A percentile compares a stretch with the other conserved stretches of the same genome.
Evolutionary conservation across 2,797 vertebrate species (phyloP).

Genomic region (Melanotaenia maccullochi): DNA sequence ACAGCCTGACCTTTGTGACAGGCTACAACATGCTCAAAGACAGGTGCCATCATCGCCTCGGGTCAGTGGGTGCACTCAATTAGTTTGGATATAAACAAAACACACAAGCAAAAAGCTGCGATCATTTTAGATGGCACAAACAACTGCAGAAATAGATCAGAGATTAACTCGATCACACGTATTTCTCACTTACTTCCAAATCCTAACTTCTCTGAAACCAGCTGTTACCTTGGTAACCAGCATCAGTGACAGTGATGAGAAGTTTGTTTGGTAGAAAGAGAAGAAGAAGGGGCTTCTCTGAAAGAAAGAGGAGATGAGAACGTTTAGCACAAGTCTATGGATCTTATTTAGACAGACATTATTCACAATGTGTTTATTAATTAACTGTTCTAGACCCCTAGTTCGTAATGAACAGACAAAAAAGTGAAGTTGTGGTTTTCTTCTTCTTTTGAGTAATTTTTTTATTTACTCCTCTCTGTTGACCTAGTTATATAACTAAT

Average conservation of each 20-base stretch:
- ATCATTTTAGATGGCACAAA: slow-evolving; percentile 14
- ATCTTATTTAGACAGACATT: neutral
- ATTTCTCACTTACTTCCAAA: slow-evolving; percentile 65
- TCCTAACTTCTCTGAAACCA: slow-evolving; percentile 57
- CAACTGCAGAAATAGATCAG: slow-evolving; percentile 7
- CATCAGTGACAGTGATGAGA: slow-evolving; percentile 53
- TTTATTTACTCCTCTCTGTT: neutral
- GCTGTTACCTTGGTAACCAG: slow-evolving; percentile 75
- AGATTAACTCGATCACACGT: slow-evolving; percentile 33
- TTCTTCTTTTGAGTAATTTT: neutral
- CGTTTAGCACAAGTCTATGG: neutral
- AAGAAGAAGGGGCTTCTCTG: slow-evolving; percentile 6
- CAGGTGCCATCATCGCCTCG: slow-evolving; percentile 26
- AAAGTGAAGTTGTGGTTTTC: neutral
- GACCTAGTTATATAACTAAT: neutral
- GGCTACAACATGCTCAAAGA: slow-evolving; percentile 40
- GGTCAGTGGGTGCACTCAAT: slow-evolving; percentile 11
- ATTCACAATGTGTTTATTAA: neutral
- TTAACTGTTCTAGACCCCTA: neutral
- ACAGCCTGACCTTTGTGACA: slow-evolving; percentile 78
- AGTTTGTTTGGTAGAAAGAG: slow-evolving; percentile 28
- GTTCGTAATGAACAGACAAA: neutral
- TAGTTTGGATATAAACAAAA: neutral
- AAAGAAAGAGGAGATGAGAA: neutral
- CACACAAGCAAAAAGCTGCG: slow-evolving; percentile 1